Evolutionary conservation across 2,797 vertebrate genomes (phyloP).

Genomic region (Chrysocyon brachyurus): DNA sequence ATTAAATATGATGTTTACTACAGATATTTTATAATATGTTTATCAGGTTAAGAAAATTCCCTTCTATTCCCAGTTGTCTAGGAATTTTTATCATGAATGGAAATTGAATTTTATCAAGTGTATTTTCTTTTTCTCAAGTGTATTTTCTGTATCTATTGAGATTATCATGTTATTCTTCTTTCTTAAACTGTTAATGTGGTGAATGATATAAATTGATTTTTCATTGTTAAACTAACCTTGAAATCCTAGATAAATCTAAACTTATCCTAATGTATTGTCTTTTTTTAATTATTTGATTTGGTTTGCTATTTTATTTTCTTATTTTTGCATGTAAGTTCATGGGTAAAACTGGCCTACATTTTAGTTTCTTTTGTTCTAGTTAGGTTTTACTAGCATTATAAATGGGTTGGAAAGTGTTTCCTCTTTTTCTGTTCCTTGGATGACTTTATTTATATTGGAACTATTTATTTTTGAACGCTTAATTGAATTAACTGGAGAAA

Average conservation of each 20-base stretch:
- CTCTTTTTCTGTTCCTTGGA: neutral
- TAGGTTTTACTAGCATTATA: conserved; percentile 12
- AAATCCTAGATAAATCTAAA: neutral
- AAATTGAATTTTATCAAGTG: neutral
- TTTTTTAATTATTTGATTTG: neutral
- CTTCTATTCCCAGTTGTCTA: neutral
- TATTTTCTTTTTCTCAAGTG: neutral
- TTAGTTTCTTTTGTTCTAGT: neutral
- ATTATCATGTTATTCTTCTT: neutral
- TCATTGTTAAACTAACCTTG: neutral
- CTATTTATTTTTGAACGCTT: neutral
- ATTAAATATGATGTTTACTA: neutral
- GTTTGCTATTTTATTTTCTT: neutral
- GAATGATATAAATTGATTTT: neutral
- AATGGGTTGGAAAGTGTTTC: neutral
- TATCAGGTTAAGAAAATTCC: neutral
- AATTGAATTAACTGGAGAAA: neutral
- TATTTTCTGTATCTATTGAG: neutral
- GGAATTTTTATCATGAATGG: neutral
- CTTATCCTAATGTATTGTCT: neutral
- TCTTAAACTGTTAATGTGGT: neutral
- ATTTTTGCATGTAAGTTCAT: neutral
- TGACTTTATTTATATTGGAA: conserved; percentile 17
- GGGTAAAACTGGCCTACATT: neutral
- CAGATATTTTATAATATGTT: neutral